Evolutionary conservation across 37 sponge, comb jelly and placozoan species (phyloP).

Genomic region (Theonella swinhoei): DNA sequence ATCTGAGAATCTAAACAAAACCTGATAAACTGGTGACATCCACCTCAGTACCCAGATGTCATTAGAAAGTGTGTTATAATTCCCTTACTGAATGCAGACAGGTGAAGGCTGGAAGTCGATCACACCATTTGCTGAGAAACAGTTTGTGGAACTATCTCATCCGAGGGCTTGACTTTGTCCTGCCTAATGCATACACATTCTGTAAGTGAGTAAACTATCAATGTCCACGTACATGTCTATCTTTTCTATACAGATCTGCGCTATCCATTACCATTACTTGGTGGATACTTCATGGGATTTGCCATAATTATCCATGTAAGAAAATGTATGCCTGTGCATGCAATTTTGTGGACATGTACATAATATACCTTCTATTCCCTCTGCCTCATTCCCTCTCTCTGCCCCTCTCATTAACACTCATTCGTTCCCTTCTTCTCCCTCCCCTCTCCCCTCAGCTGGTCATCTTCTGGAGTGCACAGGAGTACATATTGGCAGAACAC

Average conservation of each 20-base stretch:
- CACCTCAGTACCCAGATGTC: background rate
- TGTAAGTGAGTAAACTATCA: background rate
- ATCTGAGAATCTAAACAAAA: too few relatives aligned
- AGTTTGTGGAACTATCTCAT: slow-evolving; percentile 15
- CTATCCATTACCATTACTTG: slow-evolving; percentile 48
- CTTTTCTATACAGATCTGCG: background rate
- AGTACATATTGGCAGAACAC: slow-evolving; percentile 1
- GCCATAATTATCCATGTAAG: slow-evolving; percentile 45
- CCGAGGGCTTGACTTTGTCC: slow-evolving; percentile 31
- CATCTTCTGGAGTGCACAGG: slow-evolving; percentile 1
- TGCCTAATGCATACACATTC: slow-evolving; percentile 1
- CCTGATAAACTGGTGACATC: too few relatives aligned
- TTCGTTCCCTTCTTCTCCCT: background rate
- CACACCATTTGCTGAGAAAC: background rate
- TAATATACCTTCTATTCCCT: background rate
- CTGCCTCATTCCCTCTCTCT: background rate
- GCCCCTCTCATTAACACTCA: background rate
- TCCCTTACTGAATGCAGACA: background rate
- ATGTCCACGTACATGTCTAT: background rate
- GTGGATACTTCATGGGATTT: slow-evolving; percentile 26
- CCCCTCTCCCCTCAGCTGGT: background rate
- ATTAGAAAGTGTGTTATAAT: background rate
- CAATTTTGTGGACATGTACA: too few relatives aligned
- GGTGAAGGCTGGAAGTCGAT: background rate
- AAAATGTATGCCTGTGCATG: background rate